Base-by-base conservation (phyloP, 2,797 vertebrate species). In the Anguilla anguilla region DNA sequence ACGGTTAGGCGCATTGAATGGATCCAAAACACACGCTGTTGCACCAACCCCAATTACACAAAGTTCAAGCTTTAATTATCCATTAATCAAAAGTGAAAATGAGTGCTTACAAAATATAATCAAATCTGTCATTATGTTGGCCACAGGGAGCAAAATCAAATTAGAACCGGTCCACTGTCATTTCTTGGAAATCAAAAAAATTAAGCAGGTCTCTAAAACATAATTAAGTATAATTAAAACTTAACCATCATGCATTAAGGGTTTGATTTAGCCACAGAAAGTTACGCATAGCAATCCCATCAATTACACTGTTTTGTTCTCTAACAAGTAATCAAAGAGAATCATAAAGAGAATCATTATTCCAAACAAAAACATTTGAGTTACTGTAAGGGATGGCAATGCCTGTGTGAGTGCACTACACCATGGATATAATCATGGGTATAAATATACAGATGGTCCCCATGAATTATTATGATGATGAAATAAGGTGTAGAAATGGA, bases 1-100 rank as follows among this genome's bases (percentile, higher is more conserved):
- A 49, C 53, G 22, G 51, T 55, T 55, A 15, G 22, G 57, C 15
- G 59, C 55, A 28, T 59, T 61, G 35, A 43, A 43, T 15, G 59
- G 22, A 82, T 82, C 43, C 79, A 85, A 61, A 67, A 31, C 35
- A 67, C 57, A 85, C 39, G 59, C 61, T 67, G 57, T 49, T 67
- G 28, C 39, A 67, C 57, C 31, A 85, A 64, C 84, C 84, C 39
- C 84, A 85, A 85, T 85, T 67, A 85, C 84, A 67, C 53, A 43
- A 85, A 61, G 84, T 61, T 67, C 84, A 67, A 69, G 55, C 84
- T n/a, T 85, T 85, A 85, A 85, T 85, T 49, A 85, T 67, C 84
- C 59, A 85, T 85, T 67, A 46, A 85, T 69, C 57, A 85, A 49
- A 85, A 85, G 84, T 85, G 61, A 85, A 85, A 85, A 85, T 69